These are phyloP conservation scores for Engystomops pustulosus DNA, from an alignment of 2,113 vertebrate species.

Conservation along the genomic window DNA sequence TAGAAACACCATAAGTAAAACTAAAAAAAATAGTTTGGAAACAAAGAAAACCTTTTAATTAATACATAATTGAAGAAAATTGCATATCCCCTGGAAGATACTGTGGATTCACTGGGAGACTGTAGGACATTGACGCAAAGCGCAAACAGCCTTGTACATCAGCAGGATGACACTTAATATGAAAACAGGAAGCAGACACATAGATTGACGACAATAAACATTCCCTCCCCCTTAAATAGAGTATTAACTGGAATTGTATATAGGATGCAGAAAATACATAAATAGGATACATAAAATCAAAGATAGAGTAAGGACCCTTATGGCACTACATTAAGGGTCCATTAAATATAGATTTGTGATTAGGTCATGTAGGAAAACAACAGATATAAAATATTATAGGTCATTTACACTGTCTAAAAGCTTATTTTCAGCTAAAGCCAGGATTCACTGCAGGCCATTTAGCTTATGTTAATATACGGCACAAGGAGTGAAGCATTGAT, in stretches of 20 bases:
- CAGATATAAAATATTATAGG: neutral
- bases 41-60: neutral
- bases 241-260: neutral
- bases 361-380: neutral
- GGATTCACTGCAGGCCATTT: neutral
- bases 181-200: conserved; percentile 64
- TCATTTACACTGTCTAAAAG: neutral
- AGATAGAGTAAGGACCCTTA: neutral
- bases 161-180: conserved; percentile 66
- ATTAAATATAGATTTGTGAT: neutral
- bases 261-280: neutral
- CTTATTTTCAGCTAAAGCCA: neutral
- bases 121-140: conserved; percentile 58
- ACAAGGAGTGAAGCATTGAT: neutral
- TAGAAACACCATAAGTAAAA: too few relatives aligned
- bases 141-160: conserved; percentile 25
- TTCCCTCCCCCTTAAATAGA: neutral
- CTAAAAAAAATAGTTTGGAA: neutral
- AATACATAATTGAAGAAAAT: neutral
- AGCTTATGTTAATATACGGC: neutral
- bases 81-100: conserved; percentile 73
- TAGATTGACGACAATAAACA: neutral
- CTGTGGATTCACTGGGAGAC: conserved; percentile 64
- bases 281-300: neutral
- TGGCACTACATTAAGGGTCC: neutral